A percentile compares a stretch with the other conserved stretches of the same genome.
These are phyloP conservation scores for Channa striata DNA, from an alignment of 2,797 vertebrate species.

Conservation along the genomic window DNA sequence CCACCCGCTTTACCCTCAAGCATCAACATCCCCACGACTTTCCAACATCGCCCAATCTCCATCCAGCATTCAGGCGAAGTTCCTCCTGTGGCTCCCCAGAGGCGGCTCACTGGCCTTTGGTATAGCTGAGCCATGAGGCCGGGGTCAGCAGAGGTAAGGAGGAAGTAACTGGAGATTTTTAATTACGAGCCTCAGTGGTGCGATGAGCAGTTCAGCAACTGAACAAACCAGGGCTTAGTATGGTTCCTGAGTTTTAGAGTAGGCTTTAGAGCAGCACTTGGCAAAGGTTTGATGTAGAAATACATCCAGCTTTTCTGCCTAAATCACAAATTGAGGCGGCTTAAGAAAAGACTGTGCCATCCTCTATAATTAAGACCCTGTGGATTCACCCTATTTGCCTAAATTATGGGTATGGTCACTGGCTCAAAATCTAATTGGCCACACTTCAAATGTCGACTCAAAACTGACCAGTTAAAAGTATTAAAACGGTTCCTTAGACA, in stretches of 20 bases:
- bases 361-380: slow-evolving; percentile 65
- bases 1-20: slow-evolving; percentile 61
- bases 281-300: slow-evolving; percentile 47
- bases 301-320: slow-evolving; percentile 50
- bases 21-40: slow-evolving; percentile 70
- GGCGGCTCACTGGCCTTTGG: slow-evolving; percentile 56
- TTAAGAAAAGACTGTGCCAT: slow-evolving; percentile 61
- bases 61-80: slow-evolving; percentile 63
- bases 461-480: slow-evolving; percentile 19
- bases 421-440: slow-evolving; percentile 49
- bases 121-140: slow-evolving; percentile 50
- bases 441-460: slow-evolving; percentile 37
- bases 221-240: slow-evolving; percentile 55
- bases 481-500: slow-evolving; percentile 34
- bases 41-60: slow-evolving; percentile 57
- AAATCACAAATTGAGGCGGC: slow-evolving; percentile 62
- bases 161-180: slow-evolving; percentile 80
- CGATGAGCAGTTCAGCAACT: slow-evolving; percentile 62
- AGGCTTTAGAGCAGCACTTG: slow-evolving; percentile 61
- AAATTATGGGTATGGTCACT: slow-evolving; percentile 58
- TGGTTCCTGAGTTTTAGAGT: slow-evolving; percentile 56
- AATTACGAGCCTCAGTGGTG: slow-evolving; percentile 79
- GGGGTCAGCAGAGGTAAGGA: slow-evolving; percentile 72
- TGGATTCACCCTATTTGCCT: slow-evolving; percentile 56
- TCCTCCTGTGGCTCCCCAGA: slow-evolving; percentile 66